Percentiles rank a stretch among this genome's conserved stretches.
Conservation (phyloP, 2,888 invertebrate genomes). For the Galerucella pusilla region DNA sequence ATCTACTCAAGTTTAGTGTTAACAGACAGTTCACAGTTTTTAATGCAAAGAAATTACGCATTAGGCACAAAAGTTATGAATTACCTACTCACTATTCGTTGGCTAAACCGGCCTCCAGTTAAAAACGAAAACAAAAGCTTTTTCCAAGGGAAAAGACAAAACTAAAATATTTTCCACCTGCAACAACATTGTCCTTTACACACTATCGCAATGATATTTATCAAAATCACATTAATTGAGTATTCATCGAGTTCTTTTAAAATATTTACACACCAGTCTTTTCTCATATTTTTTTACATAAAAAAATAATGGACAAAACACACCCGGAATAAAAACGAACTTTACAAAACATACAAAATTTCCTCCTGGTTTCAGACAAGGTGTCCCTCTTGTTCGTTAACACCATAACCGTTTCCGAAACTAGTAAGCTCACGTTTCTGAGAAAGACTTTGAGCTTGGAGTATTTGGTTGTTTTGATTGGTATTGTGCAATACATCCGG, state of each 20-base stretch:
- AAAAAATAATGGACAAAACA: constrained; percentile 38
- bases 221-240: constrained; percentile 47
- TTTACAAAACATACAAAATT: constrained; percentile 59
- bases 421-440: constrained; percentile 64
- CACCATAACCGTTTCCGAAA: constrained; percentile 65
- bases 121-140: neutral
- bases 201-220: constrained; percentile 51
- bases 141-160: neutral
- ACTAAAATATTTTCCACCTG: constrained; percentile 11
- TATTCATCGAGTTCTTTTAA: constrained; percentile 37
- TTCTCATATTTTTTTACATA: constrained; percentile 34
- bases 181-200: constrained; percentile 21
- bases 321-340: constrained; percentile 29
- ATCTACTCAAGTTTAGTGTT: too few relatives aligned
- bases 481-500: constrained; percentile 66
- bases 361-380: constrained; percentile 65
- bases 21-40: too few relatives aligned
- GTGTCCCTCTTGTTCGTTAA: constrained; percentile 65
- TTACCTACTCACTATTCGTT: too few relatives aligned
- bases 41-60: too few relatives aligned
- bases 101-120: neutral
- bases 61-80: too few relatives aligned
- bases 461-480: constrained; percentile 63
- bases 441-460: constrained; percentile 63
- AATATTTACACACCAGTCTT: constrained; percentile 37